phyloP scores from a whole-genome alignment of 1,140 invertebrate species.

The Leptinotarsa lineolata region DNA sequence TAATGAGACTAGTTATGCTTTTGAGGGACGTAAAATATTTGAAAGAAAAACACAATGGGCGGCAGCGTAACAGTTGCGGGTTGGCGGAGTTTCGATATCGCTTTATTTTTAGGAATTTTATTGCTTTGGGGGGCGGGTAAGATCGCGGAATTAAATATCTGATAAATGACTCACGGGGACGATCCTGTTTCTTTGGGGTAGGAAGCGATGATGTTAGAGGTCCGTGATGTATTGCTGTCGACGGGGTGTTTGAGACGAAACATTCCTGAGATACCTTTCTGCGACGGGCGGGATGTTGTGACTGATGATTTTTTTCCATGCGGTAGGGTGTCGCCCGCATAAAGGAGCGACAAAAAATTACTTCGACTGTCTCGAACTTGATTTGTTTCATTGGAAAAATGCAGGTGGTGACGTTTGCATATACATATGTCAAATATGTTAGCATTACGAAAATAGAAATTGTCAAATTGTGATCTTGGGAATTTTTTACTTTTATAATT shows the following conservation, averaged over 20 bases:
- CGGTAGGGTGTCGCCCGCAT: not conserved
- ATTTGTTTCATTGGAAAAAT: no score
- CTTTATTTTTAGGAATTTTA: conserved; percentile 24
- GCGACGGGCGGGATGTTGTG: not conserved
- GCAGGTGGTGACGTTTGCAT: no score
- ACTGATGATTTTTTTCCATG: not conserved
- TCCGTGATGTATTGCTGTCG: not conserved
- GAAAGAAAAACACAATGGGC: conserved; percentile 19
- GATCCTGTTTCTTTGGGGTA: not conserved
- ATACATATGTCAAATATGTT: no score
- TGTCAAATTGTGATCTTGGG: no score
- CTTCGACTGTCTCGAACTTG: no score
- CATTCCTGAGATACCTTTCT: conserved; percentile 2
- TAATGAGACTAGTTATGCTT: conserved; percentile 30
- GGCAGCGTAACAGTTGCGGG: conserved; percentile 16
- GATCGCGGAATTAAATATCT: not conserved
- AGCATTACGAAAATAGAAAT: no score
- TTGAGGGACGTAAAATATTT: conserved; percentile 23
- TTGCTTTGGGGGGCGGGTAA: not conserved
- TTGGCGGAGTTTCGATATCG: conserved; percentile 4
- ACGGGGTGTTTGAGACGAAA: not conserved
- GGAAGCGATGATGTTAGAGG: not conserved
- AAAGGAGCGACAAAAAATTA: no score
- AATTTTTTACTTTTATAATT: no score
- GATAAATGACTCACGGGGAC: conserved; percentile 13